Conservation (phyloP, 2,113 vertebrate species). For the Xenopus tropicalis region UCB_Xtro_10.0 CM004451.2:34821001-34821500, state of each 20-base stretch:
- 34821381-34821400: constrained; percentile 98
- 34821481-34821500: constrained; percentile 94
- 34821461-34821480: constrained; percentile 92
- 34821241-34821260: constrained; percentile 90
- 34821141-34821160: constrained; percentile 91
- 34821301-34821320: constrained; percentile 87
- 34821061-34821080: constrained; percentile 90
- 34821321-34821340: constrained; percentile 92
- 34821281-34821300: constrained; percentile 88
- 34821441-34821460: constrained; percentile 94
- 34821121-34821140: constrained; percentile 92
- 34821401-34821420: constrained; percentile 94
- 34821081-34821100: constrained; percentile 92
- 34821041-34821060: constrained; percentile 74
- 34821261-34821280: constrained; percentile 90
- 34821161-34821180: constrained; percentile 86
- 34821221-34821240: constrained; percentile 86
- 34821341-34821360: constrained; percentile 83
- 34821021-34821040: constrained; percentile 77
- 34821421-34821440: constrained; percentile 99
- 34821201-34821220: constrained; percentile 89
- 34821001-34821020: constrained; percentile 90
- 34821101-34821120: constrained; percentile 96
- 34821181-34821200: constrained; percentile 88
- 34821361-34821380: constrained; percentile 94